Conservation (phyloP, 2,888 invertebrate genomes). For the Magallana nippona region DNA sequence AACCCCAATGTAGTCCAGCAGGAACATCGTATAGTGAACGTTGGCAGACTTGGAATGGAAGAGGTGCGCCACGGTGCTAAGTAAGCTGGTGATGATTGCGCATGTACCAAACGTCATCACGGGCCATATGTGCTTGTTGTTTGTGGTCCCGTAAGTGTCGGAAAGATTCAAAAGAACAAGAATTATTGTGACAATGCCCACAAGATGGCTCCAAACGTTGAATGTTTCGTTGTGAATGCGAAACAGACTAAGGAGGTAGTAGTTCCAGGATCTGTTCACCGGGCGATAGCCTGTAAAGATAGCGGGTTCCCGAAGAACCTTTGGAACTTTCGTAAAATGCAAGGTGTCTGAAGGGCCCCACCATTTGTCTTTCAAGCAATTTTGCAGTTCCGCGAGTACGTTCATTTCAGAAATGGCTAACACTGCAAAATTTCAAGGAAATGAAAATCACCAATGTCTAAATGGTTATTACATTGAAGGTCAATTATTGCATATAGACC, state of each 20-base stretch:
- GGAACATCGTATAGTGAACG: slow-evolving; percentile 57
- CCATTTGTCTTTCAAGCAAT: slow-evolving; percentile 10
- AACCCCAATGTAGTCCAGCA: slow-evolving; percentile 63
- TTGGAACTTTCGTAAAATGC: slow-evolving; percentile 36
- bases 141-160: slow-evolving; percentile 38
- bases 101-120: slow-evolving; percentile 56
- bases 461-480: no score
- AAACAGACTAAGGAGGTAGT: slow-evolving; percentile 49
- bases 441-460: no score
- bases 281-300: slow-evolving; percentile 45
- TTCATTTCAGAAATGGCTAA: background rate
- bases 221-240: slow-evolving; percentile 51
- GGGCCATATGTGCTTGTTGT: slow-evolving; percentile 50
- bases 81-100: slow-evolving; percentile 54
- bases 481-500: no score
- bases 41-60: slow-evolving; percentile 59
- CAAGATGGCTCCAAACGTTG: slow-evolving; percentile 50
- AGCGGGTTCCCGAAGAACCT: slow-evolving; percentile 44
- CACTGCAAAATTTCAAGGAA: background rate
- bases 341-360: slow-evolving; percentile 34
- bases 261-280: slow-evolving; percentile 43
- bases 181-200: slow-evolving; percentile 43
- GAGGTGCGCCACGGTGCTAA: slow-evolving; percentile 58
- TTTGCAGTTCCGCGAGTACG: background rate
- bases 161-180: slow-evolving; percentile 40